Conservation (phyloP, 2,113 vertebrate species). For the Microtus richardsoni region DNA sequence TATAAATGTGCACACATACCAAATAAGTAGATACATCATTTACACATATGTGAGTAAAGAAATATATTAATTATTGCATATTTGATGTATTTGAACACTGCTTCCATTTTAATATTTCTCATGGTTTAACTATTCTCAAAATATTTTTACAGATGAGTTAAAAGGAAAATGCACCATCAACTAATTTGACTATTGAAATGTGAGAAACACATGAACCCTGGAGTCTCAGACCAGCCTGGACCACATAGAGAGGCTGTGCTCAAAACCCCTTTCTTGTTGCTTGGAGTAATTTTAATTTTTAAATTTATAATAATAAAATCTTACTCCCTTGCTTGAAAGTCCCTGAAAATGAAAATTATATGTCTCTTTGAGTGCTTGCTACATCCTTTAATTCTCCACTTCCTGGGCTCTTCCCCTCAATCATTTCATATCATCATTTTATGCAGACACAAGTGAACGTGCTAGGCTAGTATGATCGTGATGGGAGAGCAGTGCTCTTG, state of each 20-base stretch:
- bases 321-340: not conserved
- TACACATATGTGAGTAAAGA: no score
- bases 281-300: not conserved
- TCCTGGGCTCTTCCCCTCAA: not conserved
- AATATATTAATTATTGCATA: not conserved
- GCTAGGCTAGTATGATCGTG: fast-evolving
- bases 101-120: not conserved
- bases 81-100: not conserved
- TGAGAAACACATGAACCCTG: not conserved
- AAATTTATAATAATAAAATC: not conserved
- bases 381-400: not conserved
- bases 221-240: not conserved
- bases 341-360: not conserved
- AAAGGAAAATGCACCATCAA: not conserved
- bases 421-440: not conserved
- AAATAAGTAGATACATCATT: not conserved
- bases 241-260: not conserved
- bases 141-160: not conserved
- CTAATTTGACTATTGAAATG: not conserved
- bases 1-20: not conserved
- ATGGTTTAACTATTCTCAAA: not conserved
- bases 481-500: not conserved
- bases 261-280: not conserved
- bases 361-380: not conserved
- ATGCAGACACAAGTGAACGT: not conserved